These are phyloP conservation scores for Otus sunia DNA, from an alignment of 2,113 vertebrate genomes.

Conservation along the genomic window DNA sequence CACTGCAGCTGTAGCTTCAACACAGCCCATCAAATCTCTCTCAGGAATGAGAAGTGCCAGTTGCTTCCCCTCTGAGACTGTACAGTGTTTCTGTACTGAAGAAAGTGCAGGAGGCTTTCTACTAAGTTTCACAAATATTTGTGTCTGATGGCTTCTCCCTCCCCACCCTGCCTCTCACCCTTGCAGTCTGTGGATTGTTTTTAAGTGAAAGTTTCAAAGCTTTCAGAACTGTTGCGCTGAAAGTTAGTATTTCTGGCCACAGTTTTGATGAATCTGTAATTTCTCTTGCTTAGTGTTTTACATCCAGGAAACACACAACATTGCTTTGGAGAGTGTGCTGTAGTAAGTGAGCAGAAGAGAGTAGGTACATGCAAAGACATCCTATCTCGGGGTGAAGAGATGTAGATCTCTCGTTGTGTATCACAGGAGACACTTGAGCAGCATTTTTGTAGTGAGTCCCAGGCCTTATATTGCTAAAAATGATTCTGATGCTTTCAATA, in stretches of 20 bases:
- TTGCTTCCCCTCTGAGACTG: neutral
- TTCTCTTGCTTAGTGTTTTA: neutral
- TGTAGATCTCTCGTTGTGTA: neutral
- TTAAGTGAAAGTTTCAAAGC: neutral
- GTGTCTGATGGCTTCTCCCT: neutral
- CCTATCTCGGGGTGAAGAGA: neutral
- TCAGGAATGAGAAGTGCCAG: neutral
- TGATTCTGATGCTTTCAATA: neutral
- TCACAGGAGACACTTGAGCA: neutral
- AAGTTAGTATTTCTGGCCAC: neutral
- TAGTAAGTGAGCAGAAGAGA: neutral
- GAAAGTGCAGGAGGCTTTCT: neutral
- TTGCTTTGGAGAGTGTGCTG: neutral
- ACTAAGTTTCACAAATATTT: neutral
- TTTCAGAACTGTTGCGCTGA: neutral
- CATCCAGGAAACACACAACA: neutral
- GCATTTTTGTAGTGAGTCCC: neutral
- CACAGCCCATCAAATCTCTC: neutral
- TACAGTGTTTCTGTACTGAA: neutral
- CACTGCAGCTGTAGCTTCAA: constrained; percentile 11
- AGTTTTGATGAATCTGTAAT: neutral
- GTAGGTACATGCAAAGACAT: neutral
- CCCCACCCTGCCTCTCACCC: neutral
- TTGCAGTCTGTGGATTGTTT: neutral
- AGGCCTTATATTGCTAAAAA: neutral